phyloP scores from a whole-genome alignment of 2,113 vertebrate genomes.

The Phylloscopus trochiloides region DNA sequence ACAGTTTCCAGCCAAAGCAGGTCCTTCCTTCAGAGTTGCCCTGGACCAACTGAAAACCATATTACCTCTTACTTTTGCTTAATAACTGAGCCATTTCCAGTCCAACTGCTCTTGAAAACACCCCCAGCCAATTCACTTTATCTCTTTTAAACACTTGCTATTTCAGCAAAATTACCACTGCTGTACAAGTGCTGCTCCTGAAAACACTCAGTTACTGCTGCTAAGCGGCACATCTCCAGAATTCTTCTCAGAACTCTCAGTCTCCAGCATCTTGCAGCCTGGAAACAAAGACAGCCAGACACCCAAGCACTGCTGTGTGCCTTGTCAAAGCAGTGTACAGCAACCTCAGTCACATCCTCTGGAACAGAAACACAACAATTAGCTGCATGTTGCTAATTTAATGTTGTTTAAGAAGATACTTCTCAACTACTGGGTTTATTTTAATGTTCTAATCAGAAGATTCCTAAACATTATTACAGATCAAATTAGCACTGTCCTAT shows the following conservation, averaged over 20 bases:
- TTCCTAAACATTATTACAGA: conserved; percentile 19
- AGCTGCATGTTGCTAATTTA: not conserved
- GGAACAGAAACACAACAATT: not conserved
- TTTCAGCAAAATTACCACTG: not conserved
- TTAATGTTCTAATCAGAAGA: conserved; percentile 29
- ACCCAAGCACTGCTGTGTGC: no score
- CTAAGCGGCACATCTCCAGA: not conserved
- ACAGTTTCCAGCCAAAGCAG: not conserved
- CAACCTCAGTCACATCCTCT: not conserved
- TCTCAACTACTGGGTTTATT: not conserved
- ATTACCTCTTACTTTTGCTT: not conserved
- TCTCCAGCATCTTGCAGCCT: not conserved
- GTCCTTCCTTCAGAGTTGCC: not conserved
- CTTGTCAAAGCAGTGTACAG: no score
- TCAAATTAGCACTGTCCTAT: conserved; percentile 6
- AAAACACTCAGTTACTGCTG: not conserved
- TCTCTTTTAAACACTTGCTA: not conserved
- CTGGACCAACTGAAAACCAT: not conserved
- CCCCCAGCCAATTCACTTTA: not conserved
- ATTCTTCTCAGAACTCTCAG: not conserved
- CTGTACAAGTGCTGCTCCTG: not conserved
- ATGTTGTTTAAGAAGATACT: not conserved
- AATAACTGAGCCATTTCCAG: not conserved
- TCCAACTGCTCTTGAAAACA: not conserved
- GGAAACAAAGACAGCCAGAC: not conserved